Base-by-base conservation (phyloP, 2,113 vertebrate genomes). In the Atlantisia rogersi region DNA sequence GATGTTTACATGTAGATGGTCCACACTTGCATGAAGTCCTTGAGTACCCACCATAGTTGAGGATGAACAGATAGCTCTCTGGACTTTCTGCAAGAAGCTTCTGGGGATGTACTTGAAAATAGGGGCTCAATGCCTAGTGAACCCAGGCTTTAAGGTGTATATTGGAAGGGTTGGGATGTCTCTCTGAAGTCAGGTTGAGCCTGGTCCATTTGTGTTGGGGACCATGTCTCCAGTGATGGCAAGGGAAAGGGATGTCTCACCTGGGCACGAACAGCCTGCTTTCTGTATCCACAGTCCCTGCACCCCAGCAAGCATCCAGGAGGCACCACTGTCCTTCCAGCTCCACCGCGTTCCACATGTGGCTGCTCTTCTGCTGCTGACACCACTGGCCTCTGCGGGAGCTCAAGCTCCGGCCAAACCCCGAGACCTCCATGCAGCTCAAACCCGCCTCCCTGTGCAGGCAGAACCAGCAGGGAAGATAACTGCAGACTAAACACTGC, bases 291-390 rank as follows among this genome's bases (percentile, higher is more conserved):
- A 99, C 98, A 4, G 92, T 97, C 14, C 98, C 99, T 11, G 98
- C 98, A 0, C 98, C 98, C 98, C 98, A 98, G 74, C 98, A 98
- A 84, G 98, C 97, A 19, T 98, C 98, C 98, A 99, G 92, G 20
- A 98, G 98, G 90, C 97, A 97, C 98, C 97, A 98, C 86, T 98
- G 97, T 31, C 97, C 97, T 32, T 93, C 98, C 74, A 98, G 95
- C 59, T 98, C 96, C 79, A 97, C 95, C 0, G 96, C 94, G 3
- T 99, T 99, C 99, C 99, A 98, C 98, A 98, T 93, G 94, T 99
- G 98, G 86, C 98, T 98, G 10, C 97, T 98, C 90, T 97, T 98
- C 93, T 98, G 98, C 56, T 98, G 94, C 87, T 95, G 94, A 55
- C 98, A 97, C 81, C 94, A 92, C 42, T 50, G 94, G 5, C 98